Conservation (phyloP, 2,797 vertebrate genomes). For the Amniataba percoides region DNA sequence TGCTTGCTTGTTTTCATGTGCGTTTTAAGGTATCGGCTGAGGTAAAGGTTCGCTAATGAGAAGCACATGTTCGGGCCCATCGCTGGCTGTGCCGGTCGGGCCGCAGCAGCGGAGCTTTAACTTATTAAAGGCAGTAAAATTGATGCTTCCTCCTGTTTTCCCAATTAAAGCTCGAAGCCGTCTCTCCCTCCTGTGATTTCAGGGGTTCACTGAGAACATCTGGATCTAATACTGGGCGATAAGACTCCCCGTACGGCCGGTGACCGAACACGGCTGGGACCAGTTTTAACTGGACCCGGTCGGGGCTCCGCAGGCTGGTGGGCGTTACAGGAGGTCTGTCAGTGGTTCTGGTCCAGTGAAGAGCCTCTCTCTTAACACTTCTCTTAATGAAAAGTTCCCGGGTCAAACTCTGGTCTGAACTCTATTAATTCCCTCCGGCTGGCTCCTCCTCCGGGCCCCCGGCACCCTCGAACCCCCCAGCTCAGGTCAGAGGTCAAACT, state of each 20-base stretch:
- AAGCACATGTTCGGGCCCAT: conserved; percentile 90
- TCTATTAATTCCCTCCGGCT: conserved; percentile 47
- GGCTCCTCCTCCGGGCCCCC: conserved; percentile 46
- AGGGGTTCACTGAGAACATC: conserved; percentile 88
- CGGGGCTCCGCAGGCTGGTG: conserved; percentile 35
- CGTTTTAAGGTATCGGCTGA: conserved; percentile 50
- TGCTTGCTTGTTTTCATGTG: conserved; percentile 32
- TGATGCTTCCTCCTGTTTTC: conserved; percentile 98
- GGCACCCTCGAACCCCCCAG: conserved; percentile 8
- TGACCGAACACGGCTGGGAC: conserved; percentile 75
- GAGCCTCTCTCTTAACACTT: conserved; percentile 70
- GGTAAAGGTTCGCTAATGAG: conserved; percentile 86
- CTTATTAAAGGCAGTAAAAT: conserved; percentile 98
- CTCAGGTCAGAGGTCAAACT: conserved; percentile 69
- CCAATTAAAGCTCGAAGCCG: conserved; percentile 92
- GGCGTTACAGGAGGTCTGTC: conserved; percentile 58
- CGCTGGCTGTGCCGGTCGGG: conserved; percentile 79
- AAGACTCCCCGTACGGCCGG: conserved; percentile 87
- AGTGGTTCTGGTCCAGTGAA: conserved; percentile 66
- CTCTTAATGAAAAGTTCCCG: conserved; percentile 71
- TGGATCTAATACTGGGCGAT: conserved; percentile 91
- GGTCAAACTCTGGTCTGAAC: conserved; percentile 66
- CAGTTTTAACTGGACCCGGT: conserved; percentile 57
- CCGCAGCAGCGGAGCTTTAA: conserved; percentile 88
- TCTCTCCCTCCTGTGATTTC: conserved; percentile 76